Evolutionary conservation across 1,140 invertebrate species (phyloP), one percentile per base, ranked within the genome.

Genomic region (Cyclargus thomasi): DNA sequence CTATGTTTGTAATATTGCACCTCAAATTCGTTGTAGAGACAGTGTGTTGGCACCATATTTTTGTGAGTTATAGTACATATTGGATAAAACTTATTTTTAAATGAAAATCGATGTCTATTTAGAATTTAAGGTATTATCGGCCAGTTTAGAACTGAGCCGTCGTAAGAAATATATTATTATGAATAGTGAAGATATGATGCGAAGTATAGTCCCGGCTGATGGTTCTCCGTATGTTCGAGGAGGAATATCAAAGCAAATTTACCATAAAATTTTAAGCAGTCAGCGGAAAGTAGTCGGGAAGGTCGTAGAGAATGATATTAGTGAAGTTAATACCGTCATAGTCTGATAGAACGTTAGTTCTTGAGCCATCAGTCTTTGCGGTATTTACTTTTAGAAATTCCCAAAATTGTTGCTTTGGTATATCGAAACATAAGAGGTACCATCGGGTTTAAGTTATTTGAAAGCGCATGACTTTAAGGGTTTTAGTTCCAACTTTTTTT

Each of bases 321-420:
- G 55, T 18, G 14, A 59, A 72, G 69, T 83, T 86, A 89, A 89
- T 74, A 86, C 85, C 84, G 75, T 71, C 70, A 69, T 73, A 75
- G 83, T 86, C 85, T 90, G 88, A 82, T 82, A 86, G 88, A 86
- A 88, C 83, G 23, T 71, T 23, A 36, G 88, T 90, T 90, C 88
- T 88, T 90, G 88, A 90, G 88, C 88, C 88, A 85, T 75, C 88
- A 88, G 84, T 86, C 80, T 86, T 76, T 78, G 72, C 75, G 85
- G 83, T 87, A 86, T 87, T 88, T 88, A 79, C 68, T 47, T 62
- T 23, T 59, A 20, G 55, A 20, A 20, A 18, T 17, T n/a, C 53
- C n/a, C 21, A 59, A 59, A 21, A 59, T 1, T 3, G 10, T 74
- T 77, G 80, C 79, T 81, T 82, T 81, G 81, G 73, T 83, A 80